Evolutionary conservation across 2,113 vertebrate genomes (phyloP).

Genomic region (Chlamydotis undulata): DNA sequence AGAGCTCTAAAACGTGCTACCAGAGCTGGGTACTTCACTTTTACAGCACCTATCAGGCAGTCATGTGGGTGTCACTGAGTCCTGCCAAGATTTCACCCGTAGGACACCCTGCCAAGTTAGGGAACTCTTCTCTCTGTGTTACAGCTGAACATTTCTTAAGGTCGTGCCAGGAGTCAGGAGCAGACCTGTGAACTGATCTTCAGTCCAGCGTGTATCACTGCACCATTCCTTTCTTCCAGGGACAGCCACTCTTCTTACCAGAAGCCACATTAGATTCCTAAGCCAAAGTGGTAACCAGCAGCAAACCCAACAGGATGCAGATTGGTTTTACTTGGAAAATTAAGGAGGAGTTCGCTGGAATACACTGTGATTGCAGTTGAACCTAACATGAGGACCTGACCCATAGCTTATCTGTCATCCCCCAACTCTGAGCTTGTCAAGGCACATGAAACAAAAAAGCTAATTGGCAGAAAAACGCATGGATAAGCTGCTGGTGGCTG

Average conservation of each 20-base stretch:
- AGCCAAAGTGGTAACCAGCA: background rate
- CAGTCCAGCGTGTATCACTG: background rate
- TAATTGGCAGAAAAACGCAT: background rate
- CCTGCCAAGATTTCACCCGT: background rate
- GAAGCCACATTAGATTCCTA: background rate
- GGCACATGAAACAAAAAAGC: background rate
- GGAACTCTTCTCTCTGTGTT: background rate
- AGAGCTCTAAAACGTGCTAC: background rate
- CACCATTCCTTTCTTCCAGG: background rate
- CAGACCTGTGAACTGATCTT: background rate
- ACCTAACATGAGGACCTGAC: background rate
- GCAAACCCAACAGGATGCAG: background rate
- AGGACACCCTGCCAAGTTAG: background rate
- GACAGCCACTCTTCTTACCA: background rate
- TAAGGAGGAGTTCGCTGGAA: background rate
- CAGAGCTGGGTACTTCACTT: background rate
- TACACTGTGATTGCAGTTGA: accelerated
- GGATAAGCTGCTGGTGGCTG: background rate
- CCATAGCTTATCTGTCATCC: background rate
- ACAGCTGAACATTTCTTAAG: background rate
- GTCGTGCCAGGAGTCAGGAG: background rate
- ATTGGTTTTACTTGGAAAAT: background rate
- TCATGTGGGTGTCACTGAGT: background rate
- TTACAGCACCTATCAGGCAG: background rate
- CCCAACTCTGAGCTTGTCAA: background rate